Evolutionary conservation across 2,888 invertebrate species (phyloP).

Genomic region (Tolmerus cingulatus): DNA sequence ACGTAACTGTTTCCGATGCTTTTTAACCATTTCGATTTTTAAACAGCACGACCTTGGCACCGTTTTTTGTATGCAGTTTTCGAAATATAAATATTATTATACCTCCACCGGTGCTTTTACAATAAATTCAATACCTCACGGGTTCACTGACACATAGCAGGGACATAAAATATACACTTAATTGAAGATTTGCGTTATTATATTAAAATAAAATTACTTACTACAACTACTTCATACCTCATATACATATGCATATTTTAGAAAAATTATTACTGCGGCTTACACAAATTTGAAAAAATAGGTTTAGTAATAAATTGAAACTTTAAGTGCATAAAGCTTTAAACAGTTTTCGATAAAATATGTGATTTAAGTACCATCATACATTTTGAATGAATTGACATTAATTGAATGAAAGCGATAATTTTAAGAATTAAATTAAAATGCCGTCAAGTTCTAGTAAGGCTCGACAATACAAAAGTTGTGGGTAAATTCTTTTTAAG

Average conservation of each 20-base stretch:
- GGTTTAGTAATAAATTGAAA: not conserved
- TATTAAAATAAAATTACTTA: not conserved
- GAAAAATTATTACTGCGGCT: not conserved
- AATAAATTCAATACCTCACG: not conserved
- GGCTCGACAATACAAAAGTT: no score
- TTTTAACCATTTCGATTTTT: not conserved
- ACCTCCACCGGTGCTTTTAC: not conserved
- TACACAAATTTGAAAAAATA: no score
- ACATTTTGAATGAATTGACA: no score
- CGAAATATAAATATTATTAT: not conserved
- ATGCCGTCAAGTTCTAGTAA: no score
- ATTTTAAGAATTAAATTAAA: no score
- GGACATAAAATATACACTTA: not conserved
- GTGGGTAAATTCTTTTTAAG: no score
- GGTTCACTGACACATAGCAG: not conserved
- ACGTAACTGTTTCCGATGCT: not conserved
- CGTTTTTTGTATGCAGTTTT: not conserved
- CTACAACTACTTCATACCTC: not conserved
- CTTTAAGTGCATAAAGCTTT: no score
- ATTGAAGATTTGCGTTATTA: not conserved
- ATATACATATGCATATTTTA: not conserved
- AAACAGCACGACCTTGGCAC: not conserved
- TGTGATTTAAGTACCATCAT: no score
- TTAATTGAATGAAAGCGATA: no score
- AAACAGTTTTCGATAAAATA: no score